These are phyloP conservation scores for Leptura quadrifasciata DNA, from an alignment of 2,888 invertebrate species.

Conservation along the genomic window DNA sequence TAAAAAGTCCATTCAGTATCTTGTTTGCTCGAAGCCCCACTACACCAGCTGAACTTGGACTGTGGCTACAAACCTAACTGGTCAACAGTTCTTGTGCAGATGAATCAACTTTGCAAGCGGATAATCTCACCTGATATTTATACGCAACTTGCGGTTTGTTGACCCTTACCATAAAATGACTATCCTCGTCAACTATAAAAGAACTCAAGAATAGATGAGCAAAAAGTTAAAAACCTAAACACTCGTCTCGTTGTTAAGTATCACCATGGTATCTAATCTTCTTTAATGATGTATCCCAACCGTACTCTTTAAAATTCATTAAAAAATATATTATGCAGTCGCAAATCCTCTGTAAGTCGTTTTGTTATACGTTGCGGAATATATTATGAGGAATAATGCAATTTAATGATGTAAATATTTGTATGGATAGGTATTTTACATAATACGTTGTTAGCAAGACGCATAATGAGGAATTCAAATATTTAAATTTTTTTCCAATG, in stretches of 20 bases:
- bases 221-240: conserved; percentile 33
- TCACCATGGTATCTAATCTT: conserved; percentile 39
- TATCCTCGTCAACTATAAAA: conserved; percentile 35
- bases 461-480: not conserved
- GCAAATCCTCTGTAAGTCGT: conserved; percentile 17
- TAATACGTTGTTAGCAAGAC: conserved; percentile 6
- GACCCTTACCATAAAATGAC: conserved; percentile 46
- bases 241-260: conserved; percentile 19
- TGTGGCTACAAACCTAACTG: conserved; percentile 16
- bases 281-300: conserved; percentile 22
- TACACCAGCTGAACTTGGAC: not conserved
- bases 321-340: conserved; percentile 21
- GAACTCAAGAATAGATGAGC: conserved; percentile 22
- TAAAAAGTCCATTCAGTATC: not conserved
- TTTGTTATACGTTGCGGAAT: conserved; percentile 23
- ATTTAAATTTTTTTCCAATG: not conserved
- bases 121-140: conserved; percentile 53
- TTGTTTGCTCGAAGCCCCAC: not conserved
- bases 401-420: conserved; percentile 22
- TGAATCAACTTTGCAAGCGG: conserved; percentile 42
- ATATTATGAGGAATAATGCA: conserved; percentile 25
- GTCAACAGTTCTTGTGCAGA: conserved; percentile 39
- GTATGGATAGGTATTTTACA: conserved; percentile 18
- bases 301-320: not conserved
- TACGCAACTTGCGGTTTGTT: conserved; percentile 52